Conservation (phyloP, 2,113 vertebrate genomes). For the Thomomys bottae region DNA sequence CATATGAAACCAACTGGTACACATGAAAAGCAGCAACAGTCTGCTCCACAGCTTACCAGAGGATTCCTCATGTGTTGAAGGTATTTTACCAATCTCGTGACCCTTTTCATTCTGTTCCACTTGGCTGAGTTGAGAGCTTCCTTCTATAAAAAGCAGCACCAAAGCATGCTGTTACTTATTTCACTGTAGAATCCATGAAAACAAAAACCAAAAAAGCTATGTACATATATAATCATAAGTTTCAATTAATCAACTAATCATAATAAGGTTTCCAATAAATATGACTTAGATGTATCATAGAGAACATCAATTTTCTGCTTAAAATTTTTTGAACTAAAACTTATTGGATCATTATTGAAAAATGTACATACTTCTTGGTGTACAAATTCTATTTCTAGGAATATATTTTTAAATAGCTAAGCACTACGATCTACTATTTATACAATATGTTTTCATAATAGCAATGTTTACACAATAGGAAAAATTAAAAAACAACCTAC, state of each 20-base stretch:
- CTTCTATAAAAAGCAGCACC: constrained; percentile 68
- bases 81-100: constrained; percentile 55
- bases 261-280: constrained; percentile 33
- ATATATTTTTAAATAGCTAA: constrained; percentile 6
- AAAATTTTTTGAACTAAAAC: constrained; percentile 15
- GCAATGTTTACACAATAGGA: constrained; percentile 8
- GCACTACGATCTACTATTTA: constrained; percentile 38
- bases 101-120: constrained; percentile 18
- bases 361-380: constrained; percentile 16
- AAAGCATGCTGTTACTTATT: constrained; percentile 37
- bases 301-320: constrained; percentile 38
- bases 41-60: constrained; percentile 71
- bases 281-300: background rate
- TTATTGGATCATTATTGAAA: constrained; percentile 44
- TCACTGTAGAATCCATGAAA: background rate
- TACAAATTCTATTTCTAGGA: constrained; percentile 46
- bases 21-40: background rate
- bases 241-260: constrained; percentile 8
- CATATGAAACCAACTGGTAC: background rate
- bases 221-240: background rate
- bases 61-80: constrained; percentile 60
- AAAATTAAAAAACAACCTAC: constrained; percentile 5
- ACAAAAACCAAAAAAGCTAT: constrained; percentile 28
- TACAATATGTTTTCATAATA: too few species aligned
- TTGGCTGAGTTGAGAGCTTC: constrained; percentile 51